Evolutionary conservation across 2,888 invertebrate genomes (phyloP).

Genomic region (Balanococcus diminutus): DNA sequence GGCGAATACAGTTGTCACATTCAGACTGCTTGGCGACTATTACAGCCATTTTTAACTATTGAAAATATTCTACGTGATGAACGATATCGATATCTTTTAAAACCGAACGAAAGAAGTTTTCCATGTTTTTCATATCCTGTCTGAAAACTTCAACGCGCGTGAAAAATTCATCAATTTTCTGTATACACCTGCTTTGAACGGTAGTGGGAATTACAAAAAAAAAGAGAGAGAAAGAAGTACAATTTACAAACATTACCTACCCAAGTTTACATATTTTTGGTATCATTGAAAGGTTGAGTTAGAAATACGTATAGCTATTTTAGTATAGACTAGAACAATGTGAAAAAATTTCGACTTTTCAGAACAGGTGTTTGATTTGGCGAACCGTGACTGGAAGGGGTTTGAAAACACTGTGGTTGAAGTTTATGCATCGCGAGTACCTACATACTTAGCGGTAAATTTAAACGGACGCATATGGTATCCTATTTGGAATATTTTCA

Average conservation of each 20-base stretch:
- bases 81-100: not conserved
- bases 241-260: not conserved
- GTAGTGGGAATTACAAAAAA: not conserved
- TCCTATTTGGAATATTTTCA: not conserved
- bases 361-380: conserved; percentile 23
- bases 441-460: not conserved
- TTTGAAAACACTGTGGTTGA: not conserved
- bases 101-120: not conserved
- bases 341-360: not conserved
- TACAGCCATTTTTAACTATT: not conserved
- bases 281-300: not conserved
- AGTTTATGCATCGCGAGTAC: not conserved
- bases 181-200: not conserved
- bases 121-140: not conserved
- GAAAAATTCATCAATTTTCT: not conserved
- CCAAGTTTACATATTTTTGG: not conserved
- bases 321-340: not conserved
- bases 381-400: conserved; percentile 18
- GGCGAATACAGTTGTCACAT: not conserved
- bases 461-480: not conserved
- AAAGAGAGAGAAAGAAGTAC: too few species aligned
- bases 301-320: not conserved
- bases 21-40: not conserved
- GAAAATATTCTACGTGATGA: not conserved
- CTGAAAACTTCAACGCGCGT: too few species aligned